Conservation (phyloP, 1,140 invertebrate species). For the Drosophila nasuta region DNA sequence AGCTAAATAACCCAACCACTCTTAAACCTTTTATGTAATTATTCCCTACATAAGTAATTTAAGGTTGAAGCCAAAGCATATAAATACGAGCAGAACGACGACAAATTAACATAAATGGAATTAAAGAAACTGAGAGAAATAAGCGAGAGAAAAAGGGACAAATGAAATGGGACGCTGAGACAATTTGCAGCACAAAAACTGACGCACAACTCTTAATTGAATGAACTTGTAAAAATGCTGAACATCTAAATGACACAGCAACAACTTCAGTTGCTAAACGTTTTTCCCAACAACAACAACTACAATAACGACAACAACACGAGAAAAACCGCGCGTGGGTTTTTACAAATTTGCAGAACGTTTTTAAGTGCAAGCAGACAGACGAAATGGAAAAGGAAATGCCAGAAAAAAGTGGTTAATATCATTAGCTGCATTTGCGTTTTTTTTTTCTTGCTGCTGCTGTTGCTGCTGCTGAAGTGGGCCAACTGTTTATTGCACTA, state of each 20-base stretch:
- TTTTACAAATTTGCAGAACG: slow-evolving; percentile 77
- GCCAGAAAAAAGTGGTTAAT: slow-evolving; percentile 68
- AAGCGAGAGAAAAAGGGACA: background rate
- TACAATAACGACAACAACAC: slow-evolving; percentile 16
- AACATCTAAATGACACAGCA: slow-evolving; percentile 64
- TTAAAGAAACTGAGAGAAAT: slow-evolving; percentile 13
- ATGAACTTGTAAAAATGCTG: slow-evolving; percentile 77
- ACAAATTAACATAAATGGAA: slow-evolving; percentile 44
- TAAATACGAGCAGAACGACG: background rate
- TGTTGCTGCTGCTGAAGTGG: slow-evolving; percentile 26
- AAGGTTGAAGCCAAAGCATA: slow-evolving; percentile 15
- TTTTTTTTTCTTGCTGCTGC: slow-evolving; percentile 37
- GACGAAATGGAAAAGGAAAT: slow-evolving; percentile 41
- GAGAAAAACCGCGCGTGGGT: slow-evolving; percentile 44
- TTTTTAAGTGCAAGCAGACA: slow-evolving; percentile 77
- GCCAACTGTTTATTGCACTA: slow-evolving; percentile 54
- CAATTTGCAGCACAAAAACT: slow-evolving; percentile 38
- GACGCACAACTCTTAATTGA: slow-evolving; percentile 69
- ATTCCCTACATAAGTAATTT: background rate
- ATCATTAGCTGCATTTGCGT: slow-evolving; percentile 74
- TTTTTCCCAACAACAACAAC: slow-evolving; percentile 37
- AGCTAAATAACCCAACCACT: too few relatives aligned
- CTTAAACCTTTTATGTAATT: background rate
- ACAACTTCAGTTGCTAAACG: slow-evolving; percentile 51
- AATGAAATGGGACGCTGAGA: slow-evolving; percentile 10